Base-by-base conservation (phyloP, 2,888 invertebrate genomes). In the Drosophila meridiana region DNA sequence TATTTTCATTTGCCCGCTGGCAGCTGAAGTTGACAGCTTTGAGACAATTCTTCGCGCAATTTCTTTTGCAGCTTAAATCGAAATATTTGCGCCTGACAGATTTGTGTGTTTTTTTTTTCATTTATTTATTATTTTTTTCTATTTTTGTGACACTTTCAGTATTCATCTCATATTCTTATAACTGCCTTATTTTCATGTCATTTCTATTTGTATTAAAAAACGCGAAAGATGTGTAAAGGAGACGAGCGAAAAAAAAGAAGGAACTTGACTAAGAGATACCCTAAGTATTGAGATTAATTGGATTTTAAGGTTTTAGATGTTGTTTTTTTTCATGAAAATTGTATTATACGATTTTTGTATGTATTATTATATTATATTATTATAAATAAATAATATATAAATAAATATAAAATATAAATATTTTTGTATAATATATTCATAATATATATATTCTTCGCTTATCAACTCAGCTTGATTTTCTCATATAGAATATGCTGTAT, bases 1-100 rank as follows among this genome's bases (percentile, higher is more conserved):
- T 88, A 86, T 84, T 86, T 86, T 80, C 83, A 88, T 88, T 87
- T 73, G 60, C 52, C 73, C 64, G 73, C 61, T 47, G 63, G 82
- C 82, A 75, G 69, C 87, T 85, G 84, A 58, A 69, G 59, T 55
- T 88, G 89, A 87, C 87, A 76, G 69, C 61, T 50, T 59, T 53
- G 76, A 75, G 76, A 76, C 71, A 72, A 72, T 82, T 83, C 50
- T 48, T 42, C 76, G 73, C 83, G 87, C 79, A 81, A 76, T 87
- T 83, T 78, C 67, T 69, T 82, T 65, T 58, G n/a, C 48, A 52
- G 52, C 62, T 69, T 72, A 53, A 70, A 69, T 59, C 69, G 62
- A 52, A 65, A 64, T 66, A 50, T 53, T 72, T 83, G 71, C 66
- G 65, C n/a, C 50, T 80, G 83, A 69, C 83, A 78, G 9, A n/a